These are phyloP conservation scores for Pantherophis vulpinus DNA, from an alignment of 2,797 vertebrate species.

Conservation along the genomic window DNA sequence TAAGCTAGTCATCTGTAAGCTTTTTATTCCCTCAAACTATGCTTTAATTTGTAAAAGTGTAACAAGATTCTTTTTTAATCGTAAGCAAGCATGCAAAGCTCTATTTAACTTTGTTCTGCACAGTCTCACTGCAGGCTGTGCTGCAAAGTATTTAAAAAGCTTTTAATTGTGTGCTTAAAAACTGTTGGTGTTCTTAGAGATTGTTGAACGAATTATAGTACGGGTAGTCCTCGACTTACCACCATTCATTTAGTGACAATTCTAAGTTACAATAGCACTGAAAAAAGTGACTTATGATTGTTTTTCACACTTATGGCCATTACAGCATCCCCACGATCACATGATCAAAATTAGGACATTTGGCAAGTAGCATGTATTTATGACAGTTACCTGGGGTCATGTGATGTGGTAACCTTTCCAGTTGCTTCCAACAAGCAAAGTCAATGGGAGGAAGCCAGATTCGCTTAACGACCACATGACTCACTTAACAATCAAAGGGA, in stretches of 20 bases:
- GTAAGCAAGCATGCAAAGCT: neutral
- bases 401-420: neutral
- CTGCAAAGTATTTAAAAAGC: neutral
- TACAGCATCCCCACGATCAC: neutral
- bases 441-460: neutral
- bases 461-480: neutral
- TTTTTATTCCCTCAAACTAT: neutral
- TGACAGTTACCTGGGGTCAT: neutral
- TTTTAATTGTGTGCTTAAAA: neutral
- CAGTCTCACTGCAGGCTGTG: neutral
- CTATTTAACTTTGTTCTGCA: neutral
- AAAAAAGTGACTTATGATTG: neutral
- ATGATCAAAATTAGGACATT: neutral
- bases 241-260: neutral
- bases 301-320: neutral
- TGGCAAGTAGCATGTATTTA: neutral
- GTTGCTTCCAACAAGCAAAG: neutral
- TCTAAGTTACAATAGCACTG: neutral
- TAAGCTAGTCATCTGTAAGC: neutral
- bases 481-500: neutral
- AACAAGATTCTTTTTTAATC: neutral
- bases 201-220: neutral
- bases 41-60: neutral
- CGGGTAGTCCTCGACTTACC: neutral
- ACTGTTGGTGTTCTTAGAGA: neutral